These are phyloP conservation scores for Trichacis sp. DNA, from an alignment of 2,888 invertebrate genomes.

Conservation along the genomic window DNA sequence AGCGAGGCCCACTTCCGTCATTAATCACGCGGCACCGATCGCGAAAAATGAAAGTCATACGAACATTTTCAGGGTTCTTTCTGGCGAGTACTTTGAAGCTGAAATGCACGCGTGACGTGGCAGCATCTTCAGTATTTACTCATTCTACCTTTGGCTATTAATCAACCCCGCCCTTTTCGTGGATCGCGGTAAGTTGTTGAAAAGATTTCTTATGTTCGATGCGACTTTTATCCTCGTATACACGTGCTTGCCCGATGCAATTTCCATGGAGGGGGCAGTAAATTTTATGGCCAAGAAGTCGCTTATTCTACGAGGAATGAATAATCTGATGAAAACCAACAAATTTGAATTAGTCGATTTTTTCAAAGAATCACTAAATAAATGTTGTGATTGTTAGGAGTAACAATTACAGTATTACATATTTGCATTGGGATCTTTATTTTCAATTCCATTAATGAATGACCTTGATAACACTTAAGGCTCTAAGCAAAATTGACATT, in stretches of 20 bases:
- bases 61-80: constrained; percentile 37
- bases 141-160: constrained; percentile 40
- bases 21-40: constrained; percentile 39
- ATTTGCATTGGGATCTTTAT: too few relatives aligned
- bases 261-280: too few relatives aligned
- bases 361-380: too few relatives aligned
- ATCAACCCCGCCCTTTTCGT: constrained; percentile 43
- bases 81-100: constrained; percentile 31
- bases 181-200: constrained; percentile 36
- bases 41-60: constrained; percentile 43
- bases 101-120: constrained; percentile 38
- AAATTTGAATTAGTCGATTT: too few relatives aligned
- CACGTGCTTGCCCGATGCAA: neutral
- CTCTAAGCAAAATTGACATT: too few relatives aligned
- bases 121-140: constrained; percentile 41
- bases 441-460: too few relatives aligned
- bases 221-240: neutral
- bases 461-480: too few relatives aligned
- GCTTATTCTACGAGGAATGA: too few relatives aligned
- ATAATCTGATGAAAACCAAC: too few relatives aligned
- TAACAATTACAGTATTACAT: too few relatives aligned
- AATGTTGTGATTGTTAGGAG: too few relatives aligned
- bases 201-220: constrained; percentile 1
- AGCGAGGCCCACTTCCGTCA: constrained; percentile 24
- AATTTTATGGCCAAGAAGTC: too few relatives aligned